Percentiles rank a stretch among this genome's conserved stretches.
phyloP scores from a whole-genome alignment of 2,113 vertebrate genomes.

The Spheniscus mendiculus region DNA sequence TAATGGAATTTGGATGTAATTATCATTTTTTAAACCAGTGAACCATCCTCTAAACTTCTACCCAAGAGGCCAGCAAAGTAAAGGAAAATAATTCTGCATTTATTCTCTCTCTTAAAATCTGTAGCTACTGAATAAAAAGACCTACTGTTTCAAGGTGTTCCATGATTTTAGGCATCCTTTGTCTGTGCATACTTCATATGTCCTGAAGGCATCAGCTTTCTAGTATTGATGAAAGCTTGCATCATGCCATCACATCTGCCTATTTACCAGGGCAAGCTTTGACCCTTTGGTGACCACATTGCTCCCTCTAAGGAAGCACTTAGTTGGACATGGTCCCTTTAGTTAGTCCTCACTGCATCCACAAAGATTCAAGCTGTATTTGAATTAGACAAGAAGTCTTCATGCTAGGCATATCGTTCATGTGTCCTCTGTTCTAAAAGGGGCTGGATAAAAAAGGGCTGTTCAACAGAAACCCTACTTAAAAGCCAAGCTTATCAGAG shows the following conservation, averaged over 20 bases:
- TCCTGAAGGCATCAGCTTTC: neutral
- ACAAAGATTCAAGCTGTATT: neutral
- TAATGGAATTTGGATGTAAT: neutral
- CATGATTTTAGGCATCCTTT: neutral
- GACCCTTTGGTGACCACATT: neutral
- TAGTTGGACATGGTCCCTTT: neutral
- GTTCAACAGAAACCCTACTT: neutral
- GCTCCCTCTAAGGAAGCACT: neutral
- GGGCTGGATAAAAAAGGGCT: neutral
- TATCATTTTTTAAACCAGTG: neutral
- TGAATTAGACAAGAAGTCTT: neutral
- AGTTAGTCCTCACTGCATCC: neutral
- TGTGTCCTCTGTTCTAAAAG: neutral
- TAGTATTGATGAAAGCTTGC: neutral
- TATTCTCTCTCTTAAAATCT: neutral
- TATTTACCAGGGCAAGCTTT: neutral
- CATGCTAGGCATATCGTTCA: neutral
- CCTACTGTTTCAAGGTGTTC: neutral
- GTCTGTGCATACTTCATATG: fast-evolving
- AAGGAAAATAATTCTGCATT: neutral
- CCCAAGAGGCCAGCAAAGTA: neutral
- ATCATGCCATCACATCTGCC: neutral
- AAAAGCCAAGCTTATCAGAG: neutral
- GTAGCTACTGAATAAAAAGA: neutral
- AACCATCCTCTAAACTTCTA: neutral